Evolutionary conservation across 2,797 vertebrate genomes (phyloP), one percentile per base, ranked within the genome.

Genomic region (Acanthiza pusilla): DNA sequence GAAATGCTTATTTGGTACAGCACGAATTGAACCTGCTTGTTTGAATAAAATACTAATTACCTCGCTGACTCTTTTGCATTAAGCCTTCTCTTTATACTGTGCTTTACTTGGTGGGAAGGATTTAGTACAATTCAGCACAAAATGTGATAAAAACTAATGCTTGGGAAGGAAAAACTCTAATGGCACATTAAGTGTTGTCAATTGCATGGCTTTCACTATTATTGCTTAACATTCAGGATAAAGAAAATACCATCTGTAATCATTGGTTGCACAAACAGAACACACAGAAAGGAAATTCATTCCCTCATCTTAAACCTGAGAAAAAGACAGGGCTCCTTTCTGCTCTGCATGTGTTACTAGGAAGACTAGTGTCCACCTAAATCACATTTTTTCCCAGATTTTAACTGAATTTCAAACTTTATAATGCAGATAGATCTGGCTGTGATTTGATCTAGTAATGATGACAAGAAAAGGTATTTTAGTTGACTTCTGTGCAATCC

Each of bases 11-110:
- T 85, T 79, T 79, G 65, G 63, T 93, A 70, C 50, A 57, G 42
- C 50, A 47, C 67, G 60, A 94, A 96, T 47, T 82, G 77, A 94
- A 95, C 65, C 67, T 89, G 86, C 65, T 95, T 84, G 48, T 81
- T 87, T 93, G 83, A 94, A 75, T 89, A 85, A 93, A 95, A 38
- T 66, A 78, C 80, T 94, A 93, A 93, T 92, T 94, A 77, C 88
- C 66, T 92, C 71, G 36, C 30, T 66, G 65, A 83, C 48, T 91
- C 50, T 36, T 82, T 85, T 63, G 51, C 70, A 75, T 80, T 70
- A 91, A 88, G 40, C 62, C 23, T 91, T 26, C 36, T 72, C 54
- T 89, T 93, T 74, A 84, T 74, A 36, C 55, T 63, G 38, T 16
- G 51, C 75, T 91, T 83, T 68, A 47, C 21, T 77, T 81, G 71